These are phyloP conservation scores for Lucifuga dentata DNA, from an alignment of 2,113 vertebrate genomes.

Conservation along the genomic window DNA sequence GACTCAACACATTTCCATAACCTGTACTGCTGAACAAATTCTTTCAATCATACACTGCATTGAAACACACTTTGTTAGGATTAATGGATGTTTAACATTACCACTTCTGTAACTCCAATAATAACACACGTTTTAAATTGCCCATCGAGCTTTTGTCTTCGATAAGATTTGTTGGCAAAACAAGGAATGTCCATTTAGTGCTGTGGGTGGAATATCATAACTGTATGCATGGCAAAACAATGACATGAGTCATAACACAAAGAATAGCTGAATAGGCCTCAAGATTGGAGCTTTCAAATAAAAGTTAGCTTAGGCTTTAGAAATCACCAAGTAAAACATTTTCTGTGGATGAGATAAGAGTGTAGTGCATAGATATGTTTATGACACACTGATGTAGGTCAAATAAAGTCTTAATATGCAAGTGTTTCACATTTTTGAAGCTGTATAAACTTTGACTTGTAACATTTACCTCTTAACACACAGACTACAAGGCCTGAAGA, in stretches of 20 bases:
- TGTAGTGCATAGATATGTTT: too few relatives aligned
- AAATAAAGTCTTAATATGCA: too few relatives aligned
- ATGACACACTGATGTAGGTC: too few relatives aligned
- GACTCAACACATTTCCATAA: background rate
- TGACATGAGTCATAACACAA: constrained; percentile 58
- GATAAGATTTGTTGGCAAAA: background rate
- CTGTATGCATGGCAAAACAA: constrained; percentile 18
- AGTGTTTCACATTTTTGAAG: background rate
- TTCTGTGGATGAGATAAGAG: too few relatives aligned
- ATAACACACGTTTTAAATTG: background rate
- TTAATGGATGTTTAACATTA: background rate
- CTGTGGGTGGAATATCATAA: constrained; percentile 30
- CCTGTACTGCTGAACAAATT: background rate
- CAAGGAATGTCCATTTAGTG: background rate
- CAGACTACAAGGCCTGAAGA: constrained; percentile 61
- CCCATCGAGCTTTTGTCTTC: constrained; percentile 6
- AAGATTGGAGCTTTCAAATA: constrained; percentile 1
- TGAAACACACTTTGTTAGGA: background rate
- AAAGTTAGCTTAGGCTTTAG: constrained; percentile 4
- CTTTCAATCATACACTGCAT: background rate
- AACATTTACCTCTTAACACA: constrained; percentile 11
- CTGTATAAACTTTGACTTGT: constrained; percentile 11
- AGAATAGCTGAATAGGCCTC: constrained; percentile 6
- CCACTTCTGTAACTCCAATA: background rate
- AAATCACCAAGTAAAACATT: too few relatives aligned